Evolutionary conservation across 2,888 invertebrate species (phyloP).

Genomic region (Folsomia manolachei): DNA sequence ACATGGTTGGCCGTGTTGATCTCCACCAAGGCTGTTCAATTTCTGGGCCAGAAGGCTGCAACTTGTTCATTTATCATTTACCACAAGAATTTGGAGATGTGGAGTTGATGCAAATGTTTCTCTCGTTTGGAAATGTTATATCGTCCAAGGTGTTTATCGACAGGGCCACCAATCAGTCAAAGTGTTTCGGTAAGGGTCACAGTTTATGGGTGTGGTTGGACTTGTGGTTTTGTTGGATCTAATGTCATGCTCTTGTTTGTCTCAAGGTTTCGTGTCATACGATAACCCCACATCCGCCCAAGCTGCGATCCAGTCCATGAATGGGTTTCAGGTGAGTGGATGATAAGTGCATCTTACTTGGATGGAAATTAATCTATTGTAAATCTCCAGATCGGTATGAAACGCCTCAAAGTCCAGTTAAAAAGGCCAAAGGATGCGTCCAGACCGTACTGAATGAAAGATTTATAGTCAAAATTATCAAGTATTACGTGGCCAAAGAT

Average conservation of each 20-base stretch:
- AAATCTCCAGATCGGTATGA: conserved; percentile 79
- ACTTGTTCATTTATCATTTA: conserved; percentile 99
- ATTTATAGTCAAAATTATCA: not conserved
- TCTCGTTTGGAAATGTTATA: conserved; percentile 98
- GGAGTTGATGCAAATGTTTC: conserved; percentile 99
- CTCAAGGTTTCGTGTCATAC: conserved; percentile 95
- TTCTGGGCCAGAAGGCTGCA: conserved; percentile 99
- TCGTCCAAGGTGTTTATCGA: conserved; percentile 99
- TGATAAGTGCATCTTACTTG: no score
- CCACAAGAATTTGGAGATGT: conserved; percentile 99
- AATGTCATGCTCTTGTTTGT: no score
- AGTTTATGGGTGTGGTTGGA: no score
- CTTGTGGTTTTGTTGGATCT: no score
- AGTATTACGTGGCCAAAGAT: not conserved
- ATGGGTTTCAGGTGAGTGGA: conserved; percentile 96
- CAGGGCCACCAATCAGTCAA: conserved; percentile 99
- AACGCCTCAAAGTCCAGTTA: conserved; percentile 98
- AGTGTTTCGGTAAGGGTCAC: conserved; percentile 94
- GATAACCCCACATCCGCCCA: conserved; percentile 98
- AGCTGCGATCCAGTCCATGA: conserved; percentile 99
- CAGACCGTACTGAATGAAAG: conserved; percentile 29
- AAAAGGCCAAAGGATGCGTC: conserved; percentile 70
- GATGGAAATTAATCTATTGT: not conserved
- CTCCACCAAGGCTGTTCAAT: conserved; percentile 82
- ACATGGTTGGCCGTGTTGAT: no score